Evolutionary conservation across 2,797 vertebrate species (phyloP).

Genomic region (Lerista edwardsae): DNA sequence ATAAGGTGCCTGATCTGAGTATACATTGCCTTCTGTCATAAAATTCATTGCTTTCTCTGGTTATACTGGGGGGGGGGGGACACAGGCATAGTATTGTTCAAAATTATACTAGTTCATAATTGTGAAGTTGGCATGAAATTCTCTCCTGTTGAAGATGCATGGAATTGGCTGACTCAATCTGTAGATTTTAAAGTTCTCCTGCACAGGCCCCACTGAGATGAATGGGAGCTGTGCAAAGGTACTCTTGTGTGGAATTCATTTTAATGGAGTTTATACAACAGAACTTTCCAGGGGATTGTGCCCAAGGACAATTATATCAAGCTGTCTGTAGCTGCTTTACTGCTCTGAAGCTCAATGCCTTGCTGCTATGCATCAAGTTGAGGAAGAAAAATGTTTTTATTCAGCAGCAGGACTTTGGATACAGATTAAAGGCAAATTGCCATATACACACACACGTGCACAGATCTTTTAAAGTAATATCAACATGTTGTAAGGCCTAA

Average conservation of each 20-base stretch:
- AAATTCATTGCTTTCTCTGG: neutral
- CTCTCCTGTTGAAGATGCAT: neutral
- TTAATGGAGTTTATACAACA: neutral
- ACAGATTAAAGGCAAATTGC: constrained; percentile 63
- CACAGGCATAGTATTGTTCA: neutral
- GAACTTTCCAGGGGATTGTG: neutral
- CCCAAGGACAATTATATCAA: constrained; percentile 43
- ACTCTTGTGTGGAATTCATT: neutral
- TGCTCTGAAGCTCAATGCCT: constrained; percentile 4
- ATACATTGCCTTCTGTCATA: neutral
- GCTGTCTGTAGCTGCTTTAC: constrained; percentile 17
- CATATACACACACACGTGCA: no score
- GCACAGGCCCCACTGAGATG: neutral
- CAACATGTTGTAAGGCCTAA: constrained; percentile 61
- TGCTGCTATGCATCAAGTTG: neutral
- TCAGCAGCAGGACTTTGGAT: constrained; percentile 53
- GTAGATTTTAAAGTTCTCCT: constrained; percentile 22
- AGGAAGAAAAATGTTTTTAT: constrained; percentile 61
- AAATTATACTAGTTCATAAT: neutral
- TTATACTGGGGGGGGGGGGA: neutral
- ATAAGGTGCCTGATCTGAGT: constrained; percentile 30
- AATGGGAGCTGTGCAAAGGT: neutral
- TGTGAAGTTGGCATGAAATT: neutral
- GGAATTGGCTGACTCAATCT: neutral
- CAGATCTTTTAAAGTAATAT: constrained; percentile 59